Conservation (phyloP, 2,888 invertebrate species). For the Gymnosoma rotundatum region DNA sequence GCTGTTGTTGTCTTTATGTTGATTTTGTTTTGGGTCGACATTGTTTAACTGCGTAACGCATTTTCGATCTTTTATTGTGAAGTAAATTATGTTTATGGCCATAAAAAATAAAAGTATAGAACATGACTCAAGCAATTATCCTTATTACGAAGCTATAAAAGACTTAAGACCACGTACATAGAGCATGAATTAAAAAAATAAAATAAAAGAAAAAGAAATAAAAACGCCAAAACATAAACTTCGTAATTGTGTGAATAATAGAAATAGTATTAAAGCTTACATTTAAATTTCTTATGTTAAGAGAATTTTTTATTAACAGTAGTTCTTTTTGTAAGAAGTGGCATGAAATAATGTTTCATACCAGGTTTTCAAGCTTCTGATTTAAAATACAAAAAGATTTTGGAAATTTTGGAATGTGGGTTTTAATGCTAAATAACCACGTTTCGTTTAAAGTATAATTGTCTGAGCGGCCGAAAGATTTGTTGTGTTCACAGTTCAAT, state of each 20-base stretch:
- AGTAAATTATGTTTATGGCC: conserved; percentile 74
- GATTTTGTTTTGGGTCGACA: conserved; percentile 26
- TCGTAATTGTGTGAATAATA: conserved; percentile 30
- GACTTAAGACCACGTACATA: conserved; percentile 35
- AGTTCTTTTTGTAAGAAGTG: too few species aligned
- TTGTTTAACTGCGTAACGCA: conserved; percentile 66
- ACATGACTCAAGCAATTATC: conserved; percentile 79
- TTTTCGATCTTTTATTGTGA: conserved; percentile 48
- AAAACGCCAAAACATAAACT: conserved; percentile 51
- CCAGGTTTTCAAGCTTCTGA: too few species aligned
- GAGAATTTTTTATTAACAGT: too few species aligned
- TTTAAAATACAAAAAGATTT: too few species aligned
- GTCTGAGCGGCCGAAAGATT: too few species aligned
- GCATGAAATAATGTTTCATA: too few species aligned
- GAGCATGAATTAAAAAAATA: not conserved
- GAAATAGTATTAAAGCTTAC: conserved; percentile 14
- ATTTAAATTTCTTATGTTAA: too few species aligned
- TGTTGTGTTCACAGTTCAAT: too few species aligned
- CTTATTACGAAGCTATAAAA: conserved; percentile 74
- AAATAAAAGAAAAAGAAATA: conserved; percentile 50
- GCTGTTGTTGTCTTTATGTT: conserved; percentile 6
- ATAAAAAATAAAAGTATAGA: conserved; percentile 75
- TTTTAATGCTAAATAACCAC: too few species aligned
- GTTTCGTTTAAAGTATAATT: too few species aligned
- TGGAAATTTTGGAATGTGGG: too few species aligned